A percentile compares a stretch with the other conserved stretches of the same genome.
phyloP scores from a whole-genome alignment of 2,888 invertebrate genomes.

The Microplitis deprimator region DNA sequence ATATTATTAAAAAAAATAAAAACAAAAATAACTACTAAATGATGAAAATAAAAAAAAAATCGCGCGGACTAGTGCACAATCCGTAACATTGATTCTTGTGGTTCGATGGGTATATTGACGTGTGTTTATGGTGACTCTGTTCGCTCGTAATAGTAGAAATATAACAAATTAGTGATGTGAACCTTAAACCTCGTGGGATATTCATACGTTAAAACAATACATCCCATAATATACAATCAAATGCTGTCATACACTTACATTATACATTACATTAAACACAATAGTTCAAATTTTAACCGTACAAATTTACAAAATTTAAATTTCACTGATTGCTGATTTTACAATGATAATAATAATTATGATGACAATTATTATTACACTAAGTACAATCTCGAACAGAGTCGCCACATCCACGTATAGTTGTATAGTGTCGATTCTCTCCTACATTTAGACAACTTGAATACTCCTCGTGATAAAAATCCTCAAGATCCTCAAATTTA shows the following conservation, averaged over 20 bases:
- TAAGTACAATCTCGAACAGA: conserved; percentile 23
- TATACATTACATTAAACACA: not conserved
- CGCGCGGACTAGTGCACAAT: conserved; percentile 25
- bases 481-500: conserved; percentile 23
- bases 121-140: conserved; percentile 40
- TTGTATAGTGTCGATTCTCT: conserved; percentile 44
- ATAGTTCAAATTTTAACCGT: not conserved
- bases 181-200: conserved; percentile 12
- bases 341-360: not conserved
- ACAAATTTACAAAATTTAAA: not conserved
- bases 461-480: conserved; percentile 40
- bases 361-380: not conserved
- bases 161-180: conserved; percentile 34
- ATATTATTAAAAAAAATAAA: conserved; percentile 15
- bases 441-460: conserved; percentile 41
- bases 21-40: not conserved
- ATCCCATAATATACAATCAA: conserved; percentile 26
- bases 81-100: conserved; percentile 42
- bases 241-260: not conserved
- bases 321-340: too few relatives aligned
- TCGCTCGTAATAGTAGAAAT: conserved; percentile 13
- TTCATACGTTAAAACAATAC: conserved; percentile 24
- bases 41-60: conserved; percentile 10
- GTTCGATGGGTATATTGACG: conserved; percentile 40
- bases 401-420: conserved; percentile 24